A percentile compares a stretch with the other conserved stretches of the same genome.
Conservation (phyloP, 2,888 invertebrate species). For the Pollenia labialis region DNA sequence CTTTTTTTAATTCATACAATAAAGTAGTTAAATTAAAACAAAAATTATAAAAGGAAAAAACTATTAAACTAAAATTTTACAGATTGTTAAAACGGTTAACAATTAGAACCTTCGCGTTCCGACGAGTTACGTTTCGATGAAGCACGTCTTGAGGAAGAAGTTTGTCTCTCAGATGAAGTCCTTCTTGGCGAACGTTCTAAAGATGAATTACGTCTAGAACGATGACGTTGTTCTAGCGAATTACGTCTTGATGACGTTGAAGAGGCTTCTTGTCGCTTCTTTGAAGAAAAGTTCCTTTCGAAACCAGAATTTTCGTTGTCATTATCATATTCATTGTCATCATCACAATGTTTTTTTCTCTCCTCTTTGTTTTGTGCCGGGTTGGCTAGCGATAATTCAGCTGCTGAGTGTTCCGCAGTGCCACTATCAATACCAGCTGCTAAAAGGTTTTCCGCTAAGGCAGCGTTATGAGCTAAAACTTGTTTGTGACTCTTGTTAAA, state of each 20-base stretch:
- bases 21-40: constrained; percentile 1
- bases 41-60: constrained; percentile 17
- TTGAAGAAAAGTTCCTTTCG: constrained; percentile 71
- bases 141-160: constrained; percentile 37
- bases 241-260: constrained; percentile 38
- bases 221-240: constrained; percentile 25
- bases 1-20: background rate
- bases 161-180: constrained; percentile 23
- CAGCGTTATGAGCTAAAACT: constrained; percentile 66
- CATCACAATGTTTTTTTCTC: constrained; percentile 9
- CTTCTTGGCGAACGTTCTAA: constrained; percentile 47
- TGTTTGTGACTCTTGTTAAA: constrained; percentile 74
- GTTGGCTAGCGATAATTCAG: constrained; percentile 52
- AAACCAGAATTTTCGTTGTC: constrained; percentile 74
- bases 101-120: constrained; percentile 63
- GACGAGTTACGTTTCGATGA: constrained; percentile 54
- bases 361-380: constrained; percentile 25
- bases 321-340: constrained; percentile 53
- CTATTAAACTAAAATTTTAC: constrained; percentile 6
- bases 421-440: constrained; percentile 63
- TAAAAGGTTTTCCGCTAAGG: constrained; percentile 59
- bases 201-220: constrained; percentile 48
- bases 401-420: constrained; percentile 60
- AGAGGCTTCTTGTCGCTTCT: constrained; percentile 12
- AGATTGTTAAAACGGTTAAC: constrained; percentile 11